phyloP scores from a whole-genome alignment of 2,797 vertebrate species.

The Bradypodion ventrale region DNA sequence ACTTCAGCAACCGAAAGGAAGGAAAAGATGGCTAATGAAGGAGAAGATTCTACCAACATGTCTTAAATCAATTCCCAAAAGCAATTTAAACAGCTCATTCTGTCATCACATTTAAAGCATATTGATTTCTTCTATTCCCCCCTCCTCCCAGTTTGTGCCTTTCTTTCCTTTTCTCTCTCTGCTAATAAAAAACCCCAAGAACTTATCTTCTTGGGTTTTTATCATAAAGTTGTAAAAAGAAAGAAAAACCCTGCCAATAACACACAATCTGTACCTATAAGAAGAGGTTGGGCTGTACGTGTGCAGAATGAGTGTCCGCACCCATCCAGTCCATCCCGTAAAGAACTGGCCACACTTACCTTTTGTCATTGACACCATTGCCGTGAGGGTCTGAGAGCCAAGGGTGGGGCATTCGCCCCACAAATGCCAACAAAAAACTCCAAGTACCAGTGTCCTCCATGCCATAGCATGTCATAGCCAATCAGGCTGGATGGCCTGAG shows the following conservation, averaged over 20 bases:
- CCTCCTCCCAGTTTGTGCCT: conserved; percentile 53
- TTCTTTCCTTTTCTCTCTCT: conserved; percentile 16
- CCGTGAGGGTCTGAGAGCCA: no score
- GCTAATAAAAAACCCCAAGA: background rate
- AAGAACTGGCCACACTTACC: no score
- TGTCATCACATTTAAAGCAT: conserved; percentile 70
- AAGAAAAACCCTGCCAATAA: conserved; percentile 43
- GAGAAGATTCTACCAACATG: conserved; percentile 71
- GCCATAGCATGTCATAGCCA: no score
- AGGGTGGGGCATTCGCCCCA: no score
- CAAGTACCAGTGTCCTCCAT: no score
- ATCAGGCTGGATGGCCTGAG: no score
- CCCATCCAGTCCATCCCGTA: no score
- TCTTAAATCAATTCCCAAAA: conserved; percentile 77
- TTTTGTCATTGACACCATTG: no score
- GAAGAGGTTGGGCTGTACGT: no score
- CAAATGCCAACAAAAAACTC: no score
- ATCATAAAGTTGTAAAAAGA: conserved; percentile 45
- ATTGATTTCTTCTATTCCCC: conserved; percentile 69
- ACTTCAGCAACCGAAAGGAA: conserved; percentile 70
- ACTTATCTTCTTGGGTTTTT: conserved; percentile 7
- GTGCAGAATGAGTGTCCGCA: no score
- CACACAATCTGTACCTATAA: no score
- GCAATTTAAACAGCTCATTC: conserved; percentile 74
- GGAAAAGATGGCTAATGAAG: conserved; percentile 75